Evolutionary conservation across 2,113 vertebrate species (phyloP), one percentile per base, ranked within the genome.

Genomic region (Leucoraja erinaceus): DNA sequence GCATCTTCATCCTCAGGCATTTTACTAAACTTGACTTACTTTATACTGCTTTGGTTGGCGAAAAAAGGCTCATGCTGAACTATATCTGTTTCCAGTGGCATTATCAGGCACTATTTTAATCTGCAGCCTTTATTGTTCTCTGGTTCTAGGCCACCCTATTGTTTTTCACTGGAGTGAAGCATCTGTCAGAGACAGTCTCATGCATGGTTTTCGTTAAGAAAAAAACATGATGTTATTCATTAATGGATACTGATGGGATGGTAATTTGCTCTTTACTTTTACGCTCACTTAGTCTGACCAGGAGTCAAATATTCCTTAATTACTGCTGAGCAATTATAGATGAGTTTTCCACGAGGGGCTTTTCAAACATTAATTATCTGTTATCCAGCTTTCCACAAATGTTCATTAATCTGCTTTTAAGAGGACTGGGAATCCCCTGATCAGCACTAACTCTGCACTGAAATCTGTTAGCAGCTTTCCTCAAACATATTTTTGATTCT

Each of bases 331-430:
- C 18, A 86, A 86, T 86, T 86, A 5, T 22, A 86, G 59, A 31
- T 31, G 1, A 63, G 12, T 63, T 86, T 86, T 86, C 5, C 12
- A 63, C 7, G 6, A 63, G 83, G 4, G 59, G 59, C 12, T 2
- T 86, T 63, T 86, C n/a, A n/a, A 63, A 61, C 4, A 59, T 86
- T 28, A 86, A 61, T 61, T 86, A 28, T n/a, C 25, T 28, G 61
- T 86, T 86, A 86, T 86, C 56, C n/a, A 7, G 59, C 83, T n/a
- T 86, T 61, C 56, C 5, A 16, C 6, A 31, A 86, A 86, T 31
- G 28, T 86, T 86, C 56, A 63, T 31, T 63, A 86, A 63, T 86
- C 56, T 63, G 54, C 54, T 22, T 83, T 83, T 83, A 83, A 83
- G 47, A 83, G 28, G 59, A 28, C 0, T 31, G 56, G n/a, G 56